Evolutionary conservation across 35 echinoderm and acorn worm species (phyloP).

Genomic region (Lytechinus variegatus): DNA sequence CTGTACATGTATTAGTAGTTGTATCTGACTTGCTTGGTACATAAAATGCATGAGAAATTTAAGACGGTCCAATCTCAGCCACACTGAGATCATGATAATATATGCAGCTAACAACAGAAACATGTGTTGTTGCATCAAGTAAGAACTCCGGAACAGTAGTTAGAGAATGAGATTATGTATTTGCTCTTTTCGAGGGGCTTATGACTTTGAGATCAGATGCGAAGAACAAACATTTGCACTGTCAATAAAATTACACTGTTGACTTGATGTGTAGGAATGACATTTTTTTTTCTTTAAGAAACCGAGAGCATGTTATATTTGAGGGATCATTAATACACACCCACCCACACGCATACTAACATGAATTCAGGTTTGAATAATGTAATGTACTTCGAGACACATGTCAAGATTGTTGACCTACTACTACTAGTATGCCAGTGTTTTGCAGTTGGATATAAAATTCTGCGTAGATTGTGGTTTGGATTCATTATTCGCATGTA

Average conservation of each 20-base stretch:
- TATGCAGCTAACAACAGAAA: background rate
- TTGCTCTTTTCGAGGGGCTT: conserved; percentile 42
- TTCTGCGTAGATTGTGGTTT: too few species aligned
- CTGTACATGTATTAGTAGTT: too few species aligned
- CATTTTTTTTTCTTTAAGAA: conserved; percentile 15
- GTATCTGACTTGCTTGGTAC: too few species aligned
- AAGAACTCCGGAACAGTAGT: background rate
- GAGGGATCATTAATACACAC: background rate
- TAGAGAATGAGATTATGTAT: background rate
- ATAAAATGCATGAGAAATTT: too few species aligned
- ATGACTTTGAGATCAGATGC: conserved; percentile 51
- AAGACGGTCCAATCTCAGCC: too few species aligned
- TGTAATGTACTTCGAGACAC: background rate
- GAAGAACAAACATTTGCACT: conserved; percentile 49
- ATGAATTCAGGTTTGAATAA: background rate
- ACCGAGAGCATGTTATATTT: background rate
- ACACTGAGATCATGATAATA: background rate
- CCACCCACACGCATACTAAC: background rate
- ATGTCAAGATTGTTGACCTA: background rate
- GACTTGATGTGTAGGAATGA: conserved; percentile 41
- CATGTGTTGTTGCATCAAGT: background rate
- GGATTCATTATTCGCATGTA: too few species aligned
- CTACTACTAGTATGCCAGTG: background rate
- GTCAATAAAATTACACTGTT: conserved; percentile 50
- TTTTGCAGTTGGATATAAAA: background rate